Conservation (phyloP, 1,140 invertebrate genomes). For the Hestina assimilis region DNA sequence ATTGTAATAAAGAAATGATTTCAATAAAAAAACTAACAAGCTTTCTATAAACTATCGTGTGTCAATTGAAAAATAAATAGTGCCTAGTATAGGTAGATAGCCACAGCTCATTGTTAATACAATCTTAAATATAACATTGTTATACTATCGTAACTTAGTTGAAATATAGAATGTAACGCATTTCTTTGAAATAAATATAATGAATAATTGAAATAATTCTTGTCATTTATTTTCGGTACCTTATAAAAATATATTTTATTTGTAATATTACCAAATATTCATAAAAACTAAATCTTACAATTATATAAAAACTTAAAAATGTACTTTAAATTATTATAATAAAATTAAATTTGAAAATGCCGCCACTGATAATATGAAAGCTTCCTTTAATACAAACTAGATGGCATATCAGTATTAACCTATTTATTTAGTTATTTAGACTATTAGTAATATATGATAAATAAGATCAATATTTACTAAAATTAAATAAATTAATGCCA, state of each 20-base stretch:
- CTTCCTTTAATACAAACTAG: too few species aligned
- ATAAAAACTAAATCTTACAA: too few species aligned
- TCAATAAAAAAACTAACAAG: conserved; percentile 13
- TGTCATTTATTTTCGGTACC: conserved; percentile 9
- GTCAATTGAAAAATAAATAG: conserved; percentile 73
- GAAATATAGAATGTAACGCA: conserved; percentile 42
- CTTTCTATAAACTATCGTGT: conserved; percentile 48
- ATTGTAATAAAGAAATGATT: background rate
- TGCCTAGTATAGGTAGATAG: conserved; percentile 62
- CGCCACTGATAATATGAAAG: too few species aligned
- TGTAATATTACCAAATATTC: background rate
- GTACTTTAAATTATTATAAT: too few species aligned
- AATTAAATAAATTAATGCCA: background rate
- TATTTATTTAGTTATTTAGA: too few species aligned
- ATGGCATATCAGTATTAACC: too few species aligned
- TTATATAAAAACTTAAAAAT: too few species aligned
- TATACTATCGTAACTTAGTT: conserved; percentile 22
- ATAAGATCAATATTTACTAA: too few species aligned
- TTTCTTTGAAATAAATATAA: conserved; percentile 42
- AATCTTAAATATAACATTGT: conserved; percentile 32
- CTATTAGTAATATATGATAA: too few species aligned
- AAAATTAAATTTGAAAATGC: too few species aligned
- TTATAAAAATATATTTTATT: background rate
- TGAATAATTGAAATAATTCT: conserved; percentile 24
- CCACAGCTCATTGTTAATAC: conserved; percentile 50